These are phyloP conservation scores for Polyommatus icarus DNA, from an alignment of 2,888 invertebrate species.

Conservation along the genomic window DNA sequence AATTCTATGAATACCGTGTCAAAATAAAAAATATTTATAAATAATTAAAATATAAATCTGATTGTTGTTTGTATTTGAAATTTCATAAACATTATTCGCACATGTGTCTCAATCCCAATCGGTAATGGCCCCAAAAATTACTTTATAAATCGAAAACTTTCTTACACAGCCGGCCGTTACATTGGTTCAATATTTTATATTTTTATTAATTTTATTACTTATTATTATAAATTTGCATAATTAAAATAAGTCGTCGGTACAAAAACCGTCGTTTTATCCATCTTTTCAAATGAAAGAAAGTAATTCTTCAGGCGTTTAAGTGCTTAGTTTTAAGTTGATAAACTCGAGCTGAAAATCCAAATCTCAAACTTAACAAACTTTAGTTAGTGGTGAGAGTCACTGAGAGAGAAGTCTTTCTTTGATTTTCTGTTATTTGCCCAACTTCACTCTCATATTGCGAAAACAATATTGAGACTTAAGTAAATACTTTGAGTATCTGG, in stretches of 20 bases:
- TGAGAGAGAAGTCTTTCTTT: constrained; percentile 1
- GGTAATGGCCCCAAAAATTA: neutral
- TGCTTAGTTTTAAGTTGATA: constrained; percentile 20
- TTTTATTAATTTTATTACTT: neutral
- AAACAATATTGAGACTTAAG: constrained; percentile 1
- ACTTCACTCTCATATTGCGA: constrained; percentile 2
- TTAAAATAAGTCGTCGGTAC: neutral
- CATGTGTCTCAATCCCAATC: neutral
- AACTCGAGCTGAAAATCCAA: constrained; percentile 14
- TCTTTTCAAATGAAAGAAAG: constrained; percentile 9
- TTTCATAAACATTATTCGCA: constrained; percentile 2
- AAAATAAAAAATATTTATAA: too few species aligned
- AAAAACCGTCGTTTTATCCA: neutral
- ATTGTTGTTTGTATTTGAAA: neutral
- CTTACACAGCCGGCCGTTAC: neutral
- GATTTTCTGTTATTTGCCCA: constrained; percentile 13
- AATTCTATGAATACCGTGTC: neutral
- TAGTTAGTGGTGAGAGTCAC: constrained; percentile 2
- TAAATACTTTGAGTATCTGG: neutral
- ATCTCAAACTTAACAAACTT: constrained; percentile 17
- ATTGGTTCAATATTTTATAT: neutral
- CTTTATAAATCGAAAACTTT: constrained; percentile 7
- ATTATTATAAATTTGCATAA: neutral
- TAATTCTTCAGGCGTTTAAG: constrained; percentile 7
- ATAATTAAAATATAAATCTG: too few species aligned